Base-by-base conservation (phyloP, 2,113 vertebrate genomes). In the Cyprinodon brontotheroides region DNA sequence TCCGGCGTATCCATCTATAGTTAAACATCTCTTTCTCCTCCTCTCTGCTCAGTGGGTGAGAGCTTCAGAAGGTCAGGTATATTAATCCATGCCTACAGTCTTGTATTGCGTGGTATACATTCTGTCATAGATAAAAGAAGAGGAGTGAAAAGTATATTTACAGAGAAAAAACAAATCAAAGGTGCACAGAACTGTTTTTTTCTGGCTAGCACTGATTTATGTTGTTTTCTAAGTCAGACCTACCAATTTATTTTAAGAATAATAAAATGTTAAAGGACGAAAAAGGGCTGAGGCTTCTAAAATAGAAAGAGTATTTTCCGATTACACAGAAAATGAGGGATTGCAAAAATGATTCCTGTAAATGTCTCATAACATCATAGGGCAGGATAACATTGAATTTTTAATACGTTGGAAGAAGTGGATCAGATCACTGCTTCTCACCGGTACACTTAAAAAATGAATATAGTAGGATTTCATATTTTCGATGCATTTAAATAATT, bases 31-130 rank as follows among this genome's bases (percentile, higher is more conserved):
- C 74, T 80, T 61, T 41, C 60, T 70, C 72, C 62, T 48, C 17
- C 15, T 64, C 63, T 13, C 79, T 61, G 78, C 41, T 78, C 41
- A 40, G 61, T 69, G 65, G 20, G 62, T 4, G 15, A 11, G 20
- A 41, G 78, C 17, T 20, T 57, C 50, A 57, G 50, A 85, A 80
- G 83, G 85, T 90, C 87, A 90, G 79, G 78, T 79, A 68, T 80
- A 77, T 77, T 77, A 81, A 80, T 86, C 61, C 78, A 22, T 38
- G 67, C 81, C 81, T 71, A 75, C 68, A 60, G 80, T 41, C 57
- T 15, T 66, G 72, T 4, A 83, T 75, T 82, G 59, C 36, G 63
- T 72, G 67, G 77, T 74, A 43, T 77, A 73, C 57, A 65, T 80
- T 77, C 72, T 48, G 69, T 80, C 50, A 8, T 71, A 78, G 40